phyloP scores from a whole-genome alignment of 2,888 invertebrate species.

The Nomada lathburiana region DNA sequence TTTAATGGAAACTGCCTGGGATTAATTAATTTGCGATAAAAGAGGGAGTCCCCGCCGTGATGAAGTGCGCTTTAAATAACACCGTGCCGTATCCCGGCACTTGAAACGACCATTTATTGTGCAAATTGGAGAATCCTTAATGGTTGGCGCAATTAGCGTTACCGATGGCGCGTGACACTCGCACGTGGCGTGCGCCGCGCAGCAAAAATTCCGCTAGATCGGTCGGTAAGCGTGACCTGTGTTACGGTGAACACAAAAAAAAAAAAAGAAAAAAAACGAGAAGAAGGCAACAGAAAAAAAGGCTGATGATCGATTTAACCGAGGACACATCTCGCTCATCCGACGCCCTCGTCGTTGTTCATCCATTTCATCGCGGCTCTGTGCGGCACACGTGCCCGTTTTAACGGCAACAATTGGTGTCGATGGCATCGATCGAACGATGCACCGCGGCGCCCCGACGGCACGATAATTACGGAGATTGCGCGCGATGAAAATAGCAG shows the following conservation, averaged over 20 bases:
- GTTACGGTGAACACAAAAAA: not conserved
- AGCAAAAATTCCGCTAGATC: constrained; percentile 7
- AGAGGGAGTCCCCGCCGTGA: constrained; percentile 52
- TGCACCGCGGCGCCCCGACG: constrained; percentile 15
- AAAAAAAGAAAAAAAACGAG: not conserved
- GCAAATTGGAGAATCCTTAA: constrained; percentile 74
- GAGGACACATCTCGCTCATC: not conserved
- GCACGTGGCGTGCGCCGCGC: constrained; percentile 46
- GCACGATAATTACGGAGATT: constrained; percentile 59
- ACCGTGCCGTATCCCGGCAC: constrained; percentile 41
- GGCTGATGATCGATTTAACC: constrained; percentile 64
- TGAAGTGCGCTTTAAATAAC: constrained; percentile 71
- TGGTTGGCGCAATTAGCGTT: constrained; percentile 73
- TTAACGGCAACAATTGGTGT: constrained; percentile 49
- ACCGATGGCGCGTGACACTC: constrained; percentile 67
- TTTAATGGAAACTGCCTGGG: constrained; percentile 56
- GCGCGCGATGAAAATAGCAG: constrained; percentile 30
- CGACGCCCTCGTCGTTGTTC: constrained; percentile 14
- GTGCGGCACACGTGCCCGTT: constrained; percentile 18
- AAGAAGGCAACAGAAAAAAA: constrained; percentile 2
- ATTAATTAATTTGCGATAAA: constrained; percentile 67
- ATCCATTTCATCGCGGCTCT: constrained; percentile 21
- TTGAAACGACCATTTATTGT: constrained; percentile 72
- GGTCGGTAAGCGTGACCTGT: constrained; percentile 6
- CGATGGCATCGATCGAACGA: constrained; percentile 36